Percentiles rank a stretch among this genome's conserved stretches.
Conservation (phyloP, 1,140 invertebrate genomes). For the Archegozetes longisetosus region DNA sequence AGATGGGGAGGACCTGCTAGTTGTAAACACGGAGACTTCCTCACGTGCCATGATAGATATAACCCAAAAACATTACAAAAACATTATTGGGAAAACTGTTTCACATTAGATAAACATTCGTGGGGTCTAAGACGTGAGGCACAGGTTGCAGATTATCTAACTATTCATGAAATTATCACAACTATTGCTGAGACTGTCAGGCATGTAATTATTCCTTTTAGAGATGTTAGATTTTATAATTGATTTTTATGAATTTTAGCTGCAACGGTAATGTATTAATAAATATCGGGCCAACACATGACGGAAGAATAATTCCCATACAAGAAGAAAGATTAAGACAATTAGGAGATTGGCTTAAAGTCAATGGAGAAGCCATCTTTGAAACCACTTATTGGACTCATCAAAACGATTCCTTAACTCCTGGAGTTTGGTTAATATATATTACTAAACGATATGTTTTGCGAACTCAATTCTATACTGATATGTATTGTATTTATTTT, state of each 20-base stretch:
- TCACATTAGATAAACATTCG: constrained; percentile 72
- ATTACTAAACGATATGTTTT: no score
- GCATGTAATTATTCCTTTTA: constrained; percentile 18
- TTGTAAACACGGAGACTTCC: constrained; percentile 39
- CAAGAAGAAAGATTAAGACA: constrained; percentile 65
- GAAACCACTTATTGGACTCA: constrained; percentile 48
- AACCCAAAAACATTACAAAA: constrained; percentile 29
- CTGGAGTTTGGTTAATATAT: constrained; percentile 36
- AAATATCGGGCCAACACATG: constrained; percentile 77
- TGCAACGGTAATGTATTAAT: constrained; percentile 59
- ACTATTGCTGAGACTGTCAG: constrained; percentile 41
- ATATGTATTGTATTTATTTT: no score
- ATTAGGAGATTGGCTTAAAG: constrained; percentile 50
- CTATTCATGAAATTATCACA: constrained; percentile 48
- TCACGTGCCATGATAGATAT: constrained; percentile 35
- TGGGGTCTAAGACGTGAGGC: constrained; percentile 76
- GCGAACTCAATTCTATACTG: no score
- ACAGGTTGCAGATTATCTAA: constrained; percentile 48
- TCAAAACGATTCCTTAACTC: constrained; percentile 62
- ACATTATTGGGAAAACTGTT: constrained; percentile 77
- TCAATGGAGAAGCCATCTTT: constrained; percentile 82
- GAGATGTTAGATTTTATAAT: not conserved
- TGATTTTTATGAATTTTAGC: constrained; percentile 14
- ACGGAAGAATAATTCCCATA: constrained; percentile 70
- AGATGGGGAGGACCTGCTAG: constrained; percentile 35